A percentile compares a stretch with the other conserved stretches of the same genome.
Conservation (phyloP, 1,140 invertebrate species). For the Riptortus pedestris region DNA sequence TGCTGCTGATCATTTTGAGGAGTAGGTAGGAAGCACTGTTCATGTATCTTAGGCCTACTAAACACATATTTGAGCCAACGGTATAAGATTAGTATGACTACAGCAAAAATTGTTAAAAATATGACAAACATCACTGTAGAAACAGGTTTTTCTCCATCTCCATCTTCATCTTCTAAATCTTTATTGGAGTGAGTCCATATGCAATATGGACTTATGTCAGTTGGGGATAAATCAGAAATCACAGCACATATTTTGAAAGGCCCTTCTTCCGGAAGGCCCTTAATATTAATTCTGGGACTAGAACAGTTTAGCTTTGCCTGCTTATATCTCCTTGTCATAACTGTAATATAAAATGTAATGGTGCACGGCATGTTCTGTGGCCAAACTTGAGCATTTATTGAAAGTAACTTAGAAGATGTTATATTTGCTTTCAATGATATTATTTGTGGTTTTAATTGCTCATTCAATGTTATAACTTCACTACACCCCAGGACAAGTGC, state of each 20-base stretch:
- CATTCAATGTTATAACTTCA: constrained; percentile 40
- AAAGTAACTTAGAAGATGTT: constrained; percentile 24
- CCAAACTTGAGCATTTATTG: constrained; percentile 32
- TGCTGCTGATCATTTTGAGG: constrained; percentile 42
- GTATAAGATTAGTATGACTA: constrained; percentile 19
- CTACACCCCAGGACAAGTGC: constrained; percentile 44
- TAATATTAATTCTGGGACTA: constrained; percentile 26
- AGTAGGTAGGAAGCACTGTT: constrained; percentile 40
- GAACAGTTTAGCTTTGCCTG: constrained; percentile 34
- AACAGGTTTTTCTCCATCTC: background rate
- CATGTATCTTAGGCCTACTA: constrained; percentile 34
- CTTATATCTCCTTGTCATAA: constrained; percentile 27
- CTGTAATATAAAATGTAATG: constrained; percentile 33
- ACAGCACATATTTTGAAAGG: constrained; percentile 34
- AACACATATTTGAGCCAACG: constrained; percentile 34
- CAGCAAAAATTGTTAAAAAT: background rate
- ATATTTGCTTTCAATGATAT: background rate
- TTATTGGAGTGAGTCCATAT: constrained; percentile 32
- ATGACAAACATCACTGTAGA: background rate
- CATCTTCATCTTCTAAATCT: background rate
- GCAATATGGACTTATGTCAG: too few species aligned
- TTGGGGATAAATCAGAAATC: constrained; percentile 25
- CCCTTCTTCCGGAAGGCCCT: constrained; percentile 30
- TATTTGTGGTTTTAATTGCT: constrained; percentile 19
- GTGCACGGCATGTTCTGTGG: constrained; percentile 26